Evolutionary conservation across 2,797 vertebrate genomes (phyloP).

Genomic region (Bufotes viridis): DNA sequence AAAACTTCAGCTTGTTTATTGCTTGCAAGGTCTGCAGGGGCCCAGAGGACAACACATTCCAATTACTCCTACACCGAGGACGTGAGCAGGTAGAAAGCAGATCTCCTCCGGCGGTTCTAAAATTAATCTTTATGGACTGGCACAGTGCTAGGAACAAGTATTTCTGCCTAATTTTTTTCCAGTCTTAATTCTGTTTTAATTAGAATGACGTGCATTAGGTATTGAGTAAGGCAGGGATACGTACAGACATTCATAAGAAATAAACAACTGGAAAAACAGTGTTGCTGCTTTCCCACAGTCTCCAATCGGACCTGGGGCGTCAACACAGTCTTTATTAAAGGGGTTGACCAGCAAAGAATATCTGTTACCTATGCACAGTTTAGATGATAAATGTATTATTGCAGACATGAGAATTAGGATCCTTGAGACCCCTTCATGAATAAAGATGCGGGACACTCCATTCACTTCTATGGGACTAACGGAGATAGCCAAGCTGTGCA

Average conservation of each 20-base stretch:
- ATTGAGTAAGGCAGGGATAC: background rate
- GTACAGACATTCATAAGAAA: background rate
- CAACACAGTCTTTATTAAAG: background rate
- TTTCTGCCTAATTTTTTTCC: background rate
- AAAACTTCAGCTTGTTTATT: slow-evolving; percentile 13
- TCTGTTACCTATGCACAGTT: no score
- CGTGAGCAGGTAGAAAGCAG: slow-evolving; percentile 10
- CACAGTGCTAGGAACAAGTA: background rate
- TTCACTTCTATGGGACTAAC: no score
- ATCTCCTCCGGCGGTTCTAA: background rate
- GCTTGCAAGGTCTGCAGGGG: background rate
- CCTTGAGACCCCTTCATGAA: no score
- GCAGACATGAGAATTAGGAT: no score
- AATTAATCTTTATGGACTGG: slow-evolving; percentile 12
- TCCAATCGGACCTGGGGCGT: no score
- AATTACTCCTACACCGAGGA: slow-evolving; percentile 1
- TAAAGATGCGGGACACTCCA: no score
- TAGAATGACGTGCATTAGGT: background rate
- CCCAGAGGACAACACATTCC: background rate
- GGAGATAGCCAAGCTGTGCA: no score
- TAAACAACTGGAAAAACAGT: background rate
- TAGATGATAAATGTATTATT: no score
- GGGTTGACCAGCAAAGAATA: no score
- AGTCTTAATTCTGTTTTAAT: background rate
- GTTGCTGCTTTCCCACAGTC: background rate